Evolutionary conservation across 2,113 vertebrate species (phyloP).

Genomic region (Conger conger): DNA sequence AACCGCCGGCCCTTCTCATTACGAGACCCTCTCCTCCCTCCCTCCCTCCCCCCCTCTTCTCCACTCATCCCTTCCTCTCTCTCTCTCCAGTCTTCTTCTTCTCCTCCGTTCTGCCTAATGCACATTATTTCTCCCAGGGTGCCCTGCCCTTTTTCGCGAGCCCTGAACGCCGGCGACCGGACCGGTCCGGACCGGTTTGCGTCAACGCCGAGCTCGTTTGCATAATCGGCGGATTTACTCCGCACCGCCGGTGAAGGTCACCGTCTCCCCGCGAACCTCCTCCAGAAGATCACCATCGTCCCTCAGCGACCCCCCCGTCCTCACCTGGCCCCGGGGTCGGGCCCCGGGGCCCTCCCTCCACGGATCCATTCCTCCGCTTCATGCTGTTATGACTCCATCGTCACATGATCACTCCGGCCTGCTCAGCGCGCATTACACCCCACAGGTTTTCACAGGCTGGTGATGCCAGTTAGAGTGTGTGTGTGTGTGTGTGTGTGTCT

Average conservation of each 20-base stretch:
- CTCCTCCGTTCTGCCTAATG: slow-evolving; percentile 68
- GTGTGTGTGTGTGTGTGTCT: not conserved
- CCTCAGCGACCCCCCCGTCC: not conserved
- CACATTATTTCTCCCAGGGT: slow-evolving; percentile 96
- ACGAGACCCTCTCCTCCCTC: slow-evolving; percentile 46
- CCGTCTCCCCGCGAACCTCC: slow-evolving; percentile 36
- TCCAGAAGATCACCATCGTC: slow-evolving; percentile 14
- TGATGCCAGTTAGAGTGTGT: not conserved
- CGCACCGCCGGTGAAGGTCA: slow-evolving; percentile 55
- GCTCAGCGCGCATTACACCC: slow-evolving; percentile 38
- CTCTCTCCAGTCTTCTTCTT: slow-evolving; percentile 28
- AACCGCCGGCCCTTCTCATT: slow-evolving; percentile 73
- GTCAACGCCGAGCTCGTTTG: slow-evolving; percentile 82
- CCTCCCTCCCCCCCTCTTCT: slow-evolving; percentile 34
- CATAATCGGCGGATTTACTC: slow-evolving; percentile 89
- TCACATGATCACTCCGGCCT: slow-evolving; percentile 22
- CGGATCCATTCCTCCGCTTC: not conserved
- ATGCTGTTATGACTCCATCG: not conserved
- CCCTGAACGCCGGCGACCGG: slow-evolving; percentile 88
- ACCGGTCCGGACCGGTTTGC: slow-evolving; percentile 84
- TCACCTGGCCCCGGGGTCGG: slow-evolving; percentile 33
- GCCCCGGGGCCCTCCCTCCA: not conserved
- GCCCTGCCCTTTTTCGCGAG: slow-evolving; percentile 96
- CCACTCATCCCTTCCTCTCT: slow-evolving; percentile 24
- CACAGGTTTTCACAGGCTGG: slow-evolving; percentile 44